These are phyloP conservation scores for Orthonevra nobilis DNA, from an alignment of 2,888 invertebrate species.

Conservation along the genomic window DNA sequence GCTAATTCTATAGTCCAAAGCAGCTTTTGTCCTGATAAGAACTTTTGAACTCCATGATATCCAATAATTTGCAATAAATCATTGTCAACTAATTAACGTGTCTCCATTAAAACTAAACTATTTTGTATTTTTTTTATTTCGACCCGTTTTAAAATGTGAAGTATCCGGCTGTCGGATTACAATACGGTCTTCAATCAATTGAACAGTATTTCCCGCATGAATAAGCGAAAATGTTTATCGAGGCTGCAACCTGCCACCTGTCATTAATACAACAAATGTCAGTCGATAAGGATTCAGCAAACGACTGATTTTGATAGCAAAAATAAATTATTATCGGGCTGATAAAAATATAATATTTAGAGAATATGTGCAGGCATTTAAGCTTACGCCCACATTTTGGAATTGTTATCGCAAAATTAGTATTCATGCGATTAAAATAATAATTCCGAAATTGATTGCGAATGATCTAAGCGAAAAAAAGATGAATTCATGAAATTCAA, in stretches of 20 bases:
- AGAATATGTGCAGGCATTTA: too few species aligned
- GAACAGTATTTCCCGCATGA: slow-evolving; percentile 33
- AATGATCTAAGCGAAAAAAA: too few species aligned
- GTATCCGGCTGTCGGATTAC: slow-evolving; percentile 30
- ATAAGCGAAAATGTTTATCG: slow-evolving; percentile 37
- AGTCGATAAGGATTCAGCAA: slow-evolving; percentile 49
- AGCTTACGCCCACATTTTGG: too few species aligned
- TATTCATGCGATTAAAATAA: too few species aligned
- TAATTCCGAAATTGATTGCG: too few species aligned
- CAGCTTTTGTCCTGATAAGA: slow-evolving; percentile 4
- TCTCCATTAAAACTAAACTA: too few species aligned
- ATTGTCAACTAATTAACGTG: background rate
- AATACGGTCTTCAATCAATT: slow-evolving; percentile 51
- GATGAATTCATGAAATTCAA: too few species aligned
- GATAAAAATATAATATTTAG: too few species aligned
- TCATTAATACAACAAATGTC: slow-evolving; percentile 40
- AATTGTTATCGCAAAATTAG: too few species aligned
- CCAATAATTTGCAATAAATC: slow-evolving; percentile 17
- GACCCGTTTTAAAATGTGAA: background rate
- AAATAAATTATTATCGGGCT: background rate
- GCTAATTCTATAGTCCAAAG: background rate
- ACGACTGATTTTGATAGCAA: too few species aligned
- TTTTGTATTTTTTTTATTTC: too few species aligned
- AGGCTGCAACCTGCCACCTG: slow-evolving; percentile 46
- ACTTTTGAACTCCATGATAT: background rate